A percentile compares a stretch with the other conserved stretches of the same genome.
Conservation (phyloP, 2,888 invertebrate species). For the Hirtodrosophila histrioides region DNA sequence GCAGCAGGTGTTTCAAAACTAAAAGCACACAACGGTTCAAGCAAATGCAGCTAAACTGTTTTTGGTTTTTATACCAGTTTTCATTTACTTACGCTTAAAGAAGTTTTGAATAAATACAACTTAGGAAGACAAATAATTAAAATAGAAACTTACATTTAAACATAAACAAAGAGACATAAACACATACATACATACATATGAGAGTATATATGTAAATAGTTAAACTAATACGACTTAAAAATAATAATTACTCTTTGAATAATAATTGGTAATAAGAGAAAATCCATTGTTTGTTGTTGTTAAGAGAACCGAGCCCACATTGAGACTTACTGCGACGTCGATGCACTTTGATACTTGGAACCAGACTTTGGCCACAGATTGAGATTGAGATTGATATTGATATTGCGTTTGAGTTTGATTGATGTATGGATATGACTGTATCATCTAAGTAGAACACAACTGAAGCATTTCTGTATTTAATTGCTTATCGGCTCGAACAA, state of each 20-base stretch:
- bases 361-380: slow-evolving; percentile 30
- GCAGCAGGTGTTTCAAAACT: slow-evolving; percentile 39
- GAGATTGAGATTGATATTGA: slow-evolving; percentile 7
- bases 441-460: slow-evolving; percentile 69
- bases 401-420: slow-evolving; percentile 17
- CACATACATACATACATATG: slow-evolving; percentile 11
- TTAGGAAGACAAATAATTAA: slow-evolving; percentile 29
- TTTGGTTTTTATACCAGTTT: slow-evolving; percentile 35
- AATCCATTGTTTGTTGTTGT: slow-evolving; percentile 42
- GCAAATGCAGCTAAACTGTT: slow-evolving; percentile 55
- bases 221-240: slow-evolving; percentile 31
- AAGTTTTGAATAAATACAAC: slow-evolving; percentile 32
- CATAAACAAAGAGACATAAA: slow-evolving; percentile 35
- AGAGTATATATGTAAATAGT: too few species aligned
- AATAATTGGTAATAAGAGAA: slow-evolving; percentile 17
- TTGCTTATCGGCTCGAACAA: slow-evolving; percentile 54
- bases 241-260: slow-evolving; percentile 10
- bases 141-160: slow-evolving; percentile 53
- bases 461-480: slow-evolving; percentile 52
- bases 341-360: slow-evolving; percentile 41
- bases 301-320: slow-evolving; percentile 48
- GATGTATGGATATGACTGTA: slow-evolving; percentile 39
- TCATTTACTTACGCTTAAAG: slow-evolving; percentile 69
- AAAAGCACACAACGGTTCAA: slow-evolving; percentile 48
- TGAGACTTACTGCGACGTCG: slow-evolving; percentile 67